Percentiles rank a stretch among this genome's conserved stretches.
Conservation (phyloP, 2,797 vertebrate genomes). For the Microctenopoma lineatum region DNA sequence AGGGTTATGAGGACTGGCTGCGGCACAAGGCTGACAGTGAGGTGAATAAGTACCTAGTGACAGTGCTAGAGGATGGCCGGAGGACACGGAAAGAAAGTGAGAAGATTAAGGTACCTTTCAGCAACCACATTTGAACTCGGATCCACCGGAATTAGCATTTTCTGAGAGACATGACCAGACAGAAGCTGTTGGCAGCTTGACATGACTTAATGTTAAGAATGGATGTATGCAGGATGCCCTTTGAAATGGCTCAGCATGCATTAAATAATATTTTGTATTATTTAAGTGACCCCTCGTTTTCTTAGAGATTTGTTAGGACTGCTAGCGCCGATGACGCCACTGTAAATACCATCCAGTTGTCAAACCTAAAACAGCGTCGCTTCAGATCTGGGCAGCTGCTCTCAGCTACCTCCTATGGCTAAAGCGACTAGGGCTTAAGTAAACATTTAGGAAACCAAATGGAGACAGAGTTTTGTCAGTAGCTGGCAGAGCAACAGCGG, state of each 20-base stretch:
- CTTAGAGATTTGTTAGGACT: not conserved
- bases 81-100: constrained; percentile 91
- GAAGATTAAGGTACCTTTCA: constrained; percentile 91
- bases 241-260: not conserved
- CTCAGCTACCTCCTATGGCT: constrained; percentile 14
- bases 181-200: constrained; percentile 23
- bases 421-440: constrained; percentile 24
- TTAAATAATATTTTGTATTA: not conserved
- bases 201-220: constrained; percentile 33
- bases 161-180: constrained; percentile 13
- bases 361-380: constrained; percentile 37
- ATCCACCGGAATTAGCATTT: constrained; percentile 29
- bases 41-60: constrained; percentile 94
- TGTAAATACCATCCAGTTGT: constrained; percentile 38
- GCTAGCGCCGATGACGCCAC: constrained; percentile 19
- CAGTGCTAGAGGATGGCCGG: constrained; percentile 88
- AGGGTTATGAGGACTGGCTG: constrained; percentile 99
- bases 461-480: constrained; percentile 16
- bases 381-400: constrained; percentile 37
- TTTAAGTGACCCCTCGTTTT: not conserved
- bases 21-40: constrained; percentile 97
- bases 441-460: constrained; percentile 43
- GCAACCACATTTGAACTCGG: constrained; percentile 9
- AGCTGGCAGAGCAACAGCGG: constrained; percentile 8
- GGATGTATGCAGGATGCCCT: constrained; percentile 17